Conservation (phyloP, 2,888 invertebrate genomes). For the Xanthorhoe designata region DNA sequence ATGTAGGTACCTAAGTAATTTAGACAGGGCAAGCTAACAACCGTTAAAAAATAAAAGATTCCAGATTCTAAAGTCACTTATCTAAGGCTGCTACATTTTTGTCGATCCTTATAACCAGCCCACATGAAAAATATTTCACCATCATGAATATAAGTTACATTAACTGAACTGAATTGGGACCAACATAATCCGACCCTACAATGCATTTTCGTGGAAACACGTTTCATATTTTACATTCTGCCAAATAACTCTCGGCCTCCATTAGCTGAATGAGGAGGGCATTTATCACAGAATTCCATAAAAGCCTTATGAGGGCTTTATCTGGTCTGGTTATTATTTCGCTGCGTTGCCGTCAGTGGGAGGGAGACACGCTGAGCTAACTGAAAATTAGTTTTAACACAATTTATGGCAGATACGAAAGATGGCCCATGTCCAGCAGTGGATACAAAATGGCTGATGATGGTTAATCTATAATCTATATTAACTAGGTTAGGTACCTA, state of each 20-base stretch:
- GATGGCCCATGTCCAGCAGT: too few species aligned
- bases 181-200: slow-evolving; percentile 5
- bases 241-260: slow-evolving; percentile 30
- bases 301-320: slow-evolving; percentile 23
- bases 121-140: background rate
- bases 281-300: slow-evolving; percentile 33
- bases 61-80: background rate
- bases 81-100: too few species aligned
- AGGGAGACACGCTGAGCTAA: background rate
- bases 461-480: too few species aligned
- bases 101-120: too few species aligned
- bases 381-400: background rate
- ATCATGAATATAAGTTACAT: background rate
- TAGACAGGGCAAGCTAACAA: too few species aligned
- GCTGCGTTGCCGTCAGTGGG: background rate
- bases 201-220: slow-evolving; percentile 27
- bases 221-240: slow-evolving; percentile 28
- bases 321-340: slow-evolving; percentile 23
- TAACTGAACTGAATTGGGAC: background rate
- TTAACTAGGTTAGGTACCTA: too few species aligned
- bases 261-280: slow-evolving; percentile 32
- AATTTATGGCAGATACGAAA: too few species aligned
- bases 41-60: too few species aligned
- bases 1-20: too few species aligned
- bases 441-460: too few species aligned